Evolutionary conservation across 2,797 vertebrate genomes (phyloP).

Genomic region (Hipposideros larvatus): DNA sequence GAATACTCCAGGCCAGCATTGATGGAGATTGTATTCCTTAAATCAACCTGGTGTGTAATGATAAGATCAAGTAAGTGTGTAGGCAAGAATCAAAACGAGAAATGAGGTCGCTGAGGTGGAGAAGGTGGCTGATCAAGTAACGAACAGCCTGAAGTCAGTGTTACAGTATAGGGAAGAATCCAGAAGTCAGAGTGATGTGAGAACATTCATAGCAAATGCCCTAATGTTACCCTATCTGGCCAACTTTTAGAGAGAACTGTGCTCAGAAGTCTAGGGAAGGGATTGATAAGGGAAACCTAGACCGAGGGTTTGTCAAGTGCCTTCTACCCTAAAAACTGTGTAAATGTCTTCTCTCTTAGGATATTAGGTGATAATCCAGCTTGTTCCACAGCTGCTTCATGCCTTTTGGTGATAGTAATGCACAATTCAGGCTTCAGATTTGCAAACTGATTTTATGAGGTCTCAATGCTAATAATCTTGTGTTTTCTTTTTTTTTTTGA

Average conservation of each 20-base stretch:
- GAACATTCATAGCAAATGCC: background rate
- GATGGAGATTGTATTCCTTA: background rate
- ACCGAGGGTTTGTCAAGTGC: background rate
- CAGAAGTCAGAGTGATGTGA: background rate
- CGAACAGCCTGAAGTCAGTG: background rate
- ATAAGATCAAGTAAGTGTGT: background rate
- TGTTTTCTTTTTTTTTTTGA: background rate
- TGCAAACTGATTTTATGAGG: background rate
- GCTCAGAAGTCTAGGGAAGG: background rate
- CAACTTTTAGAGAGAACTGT: background rate
- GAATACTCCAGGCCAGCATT: background rate
- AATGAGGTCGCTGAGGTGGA: background rate
- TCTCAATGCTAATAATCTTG: background rate
- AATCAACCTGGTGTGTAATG: background rate
- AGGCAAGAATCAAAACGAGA: background rate
- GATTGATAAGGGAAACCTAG: background rate
- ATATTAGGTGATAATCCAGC: background rate
- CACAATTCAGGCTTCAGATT: background rate
- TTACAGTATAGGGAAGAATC: background rate
- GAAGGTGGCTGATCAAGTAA: background rate
- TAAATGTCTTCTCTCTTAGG: background rate
- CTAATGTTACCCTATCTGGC: background rate
- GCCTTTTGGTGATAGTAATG: background rate
- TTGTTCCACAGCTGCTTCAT: background rate
- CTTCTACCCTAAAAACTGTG: background rate